phyloP scores from a whole-genome alignment of 2,113 vertebrate species.

The Alethe castanea region DNA sequence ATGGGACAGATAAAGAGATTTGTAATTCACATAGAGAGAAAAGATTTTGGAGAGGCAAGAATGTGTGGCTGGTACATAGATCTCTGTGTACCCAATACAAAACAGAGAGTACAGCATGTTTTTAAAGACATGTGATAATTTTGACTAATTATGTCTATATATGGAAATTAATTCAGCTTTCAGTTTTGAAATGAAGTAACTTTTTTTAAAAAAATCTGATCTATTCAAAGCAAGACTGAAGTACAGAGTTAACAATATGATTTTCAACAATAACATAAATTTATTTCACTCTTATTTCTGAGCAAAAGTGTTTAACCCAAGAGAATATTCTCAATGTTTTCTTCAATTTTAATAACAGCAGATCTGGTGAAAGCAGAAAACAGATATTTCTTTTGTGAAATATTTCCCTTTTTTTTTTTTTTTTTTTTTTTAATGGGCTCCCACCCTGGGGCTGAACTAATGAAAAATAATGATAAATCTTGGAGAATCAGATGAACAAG shows the following conservation, averaged over 20 bases:
- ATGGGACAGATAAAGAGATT: neutral
- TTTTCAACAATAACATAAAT: neutral
- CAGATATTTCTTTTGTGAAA: neutral
- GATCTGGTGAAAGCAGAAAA: neutral
- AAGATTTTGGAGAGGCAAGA: neutral
- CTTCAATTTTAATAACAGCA: neutral
- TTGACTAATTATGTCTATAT: neutral
- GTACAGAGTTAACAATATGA: neutral
- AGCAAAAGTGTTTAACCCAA: neutral
- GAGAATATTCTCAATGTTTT: neutral
- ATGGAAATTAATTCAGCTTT: neutral
- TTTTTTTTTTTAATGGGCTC: neutral
- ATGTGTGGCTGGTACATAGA: neutral
- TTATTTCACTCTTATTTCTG: neutral
- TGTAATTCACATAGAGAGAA: neutral
- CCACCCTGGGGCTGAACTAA: neutral
- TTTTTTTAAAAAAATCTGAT: neutral
- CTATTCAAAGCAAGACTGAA: neutral
- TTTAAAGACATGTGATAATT: neutral
- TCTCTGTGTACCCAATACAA: neutral
- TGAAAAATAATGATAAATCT: slow-evolving; percentile 33
- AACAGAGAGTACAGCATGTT: neutral
- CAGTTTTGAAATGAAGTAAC: neutral
- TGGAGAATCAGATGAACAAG: neutral
- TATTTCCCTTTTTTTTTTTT: neutral